Evolutionary conservation across 1,140 invertebrate genomes (phyloP).

Genomic region (Plectrocnemia conspersa): DNA sequence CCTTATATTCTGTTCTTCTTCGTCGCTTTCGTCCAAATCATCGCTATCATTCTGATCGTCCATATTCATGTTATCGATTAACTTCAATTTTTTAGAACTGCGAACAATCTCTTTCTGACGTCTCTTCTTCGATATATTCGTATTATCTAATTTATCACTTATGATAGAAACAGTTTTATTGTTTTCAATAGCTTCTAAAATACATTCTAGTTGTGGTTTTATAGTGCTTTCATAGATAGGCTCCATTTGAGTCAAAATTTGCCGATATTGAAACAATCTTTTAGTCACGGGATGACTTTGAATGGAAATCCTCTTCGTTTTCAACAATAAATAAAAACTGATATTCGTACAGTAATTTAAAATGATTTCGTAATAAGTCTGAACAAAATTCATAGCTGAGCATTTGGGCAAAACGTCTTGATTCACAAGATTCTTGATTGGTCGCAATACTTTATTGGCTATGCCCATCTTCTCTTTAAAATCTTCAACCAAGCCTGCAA

Average conservation of each 20-base stretch:
- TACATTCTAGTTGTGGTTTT: constrained; percentile 59
- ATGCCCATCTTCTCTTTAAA: constrained; percentile 68
- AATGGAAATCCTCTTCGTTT: constrained; percentile 63
- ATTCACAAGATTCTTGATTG: constrained; percentile 61
- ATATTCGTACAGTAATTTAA: constrained; percentile 83
- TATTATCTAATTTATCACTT: constrained; percentile 33
- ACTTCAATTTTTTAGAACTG: constrained; percentile 46
- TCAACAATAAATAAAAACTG: constrained; percentile 79
- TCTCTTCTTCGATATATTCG: constrained; percentile 39
- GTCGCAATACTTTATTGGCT: constrained; percentile 58
- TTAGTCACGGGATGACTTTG: constrained; percentile 83
- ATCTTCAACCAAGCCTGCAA: constrained; percentile 68
- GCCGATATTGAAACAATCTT: constrained; percentile 71
- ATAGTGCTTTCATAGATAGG: constrained; percentile 61
- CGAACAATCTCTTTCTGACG: constrained; percentile 38
- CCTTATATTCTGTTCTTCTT: constrained; percentile 11
- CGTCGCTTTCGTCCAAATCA: constrained; percentile 41
- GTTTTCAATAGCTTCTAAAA: constrained; percentile 51
- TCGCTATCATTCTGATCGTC: constrained; percentile 46
- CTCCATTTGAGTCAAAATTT: constrained; percentile 69
- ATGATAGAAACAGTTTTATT: constrained; percentile 48
- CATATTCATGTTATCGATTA: constrained; percentile 42
- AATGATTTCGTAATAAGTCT: constrained; percentile 65
- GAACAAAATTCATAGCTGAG: constrained; percentile 61
- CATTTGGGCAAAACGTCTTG: constrained; percentile 53